phyloP scores from a whole-genome alignment of 92 coral and sea anemone genomes.

The Pocillopora meandrina region DNA sequence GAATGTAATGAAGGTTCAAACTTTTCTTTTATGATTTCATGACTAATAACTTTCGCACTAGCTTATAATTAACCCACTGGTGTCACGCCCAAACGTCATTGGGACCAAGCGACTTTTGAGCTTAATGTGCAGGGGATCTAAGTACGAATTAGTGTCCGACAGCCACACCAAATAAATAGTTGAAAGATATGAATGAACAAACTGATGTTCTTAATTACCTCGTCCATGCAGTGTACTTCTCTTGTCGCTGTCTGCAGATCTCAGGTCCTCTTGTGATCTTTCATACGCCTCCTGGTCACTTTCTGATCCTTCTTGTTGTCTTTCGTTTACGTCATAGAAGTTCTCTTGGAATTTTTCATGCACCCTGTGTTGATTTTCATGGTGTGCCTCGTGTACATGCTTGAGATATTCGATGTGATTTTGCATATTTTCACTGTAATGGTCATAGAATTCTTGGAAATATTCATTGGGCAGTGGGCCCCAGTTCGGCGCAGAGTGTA shows the following conservation, averaged over 20 bases:
- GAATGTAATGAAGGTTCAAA: no score
- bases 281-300: constrained; percentile 31
- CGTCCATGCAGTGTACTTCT: not conserved
- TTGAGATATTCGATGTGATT: constrained; percentile 19
- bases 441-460: constrained; percentile 36
- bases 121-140: no score
- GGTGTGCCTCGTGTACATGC: constrained; percentile 35
- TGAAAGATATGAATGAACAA: not conserved
- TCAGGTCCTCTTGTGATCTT: constrained; percentile 21
- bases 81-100: no score
- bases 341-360: constrained; percentile 37
- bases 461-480: constrained; percentile 35
- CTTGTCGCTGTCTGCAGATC: not conserved
- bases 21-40: no score
- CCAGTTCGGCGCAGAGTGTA: constrained; percentile 29
- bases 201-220: not conserved
- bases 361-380: constrained; percentile 33
- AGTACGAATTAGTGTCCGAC: not conserved
- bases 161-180: not conserved
- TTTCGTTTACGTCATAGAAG: constrained; percentile 22
- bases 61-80: no score
- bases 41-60: no score
- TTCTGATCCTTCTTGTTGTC: constrained; percentile 30
- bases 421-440: constrained; percentile 22
- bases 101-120: no score